Conservation (phyloP, 1,140 invertebrate species). For the Proales similis region DNA sequence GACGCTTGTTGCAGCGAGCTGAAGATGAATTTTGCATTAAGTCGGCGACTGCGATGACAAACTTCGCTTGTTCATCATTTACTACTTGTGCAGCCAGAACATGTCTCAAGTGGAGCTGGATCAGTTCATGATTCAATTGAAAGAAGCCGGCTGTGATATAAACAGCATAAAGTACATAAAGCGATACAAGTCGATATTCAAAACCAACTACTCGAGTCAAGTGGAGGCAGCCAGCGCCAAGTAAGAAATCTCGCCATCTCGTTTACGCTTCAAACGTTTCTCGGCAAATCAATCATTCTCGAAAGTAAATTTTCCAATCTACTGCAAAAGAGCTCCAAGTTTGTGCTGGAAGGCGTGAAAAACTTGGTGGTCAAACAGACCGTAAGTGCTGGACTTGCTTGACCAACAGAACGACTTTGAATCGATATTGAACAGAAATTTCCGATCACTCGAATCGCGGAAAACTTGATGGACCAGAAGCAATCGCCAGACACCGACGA, state of each 20-base stretch:
- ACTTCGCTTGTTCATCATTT: conserved; percentile 86
- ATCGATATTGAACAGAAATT: conserved; percentile 61
- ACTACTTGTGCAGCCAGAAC: conserved; percentile 72
- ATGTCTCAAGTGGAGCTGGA: conserved; percentile 74
- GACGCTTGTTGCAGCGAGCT: background rate
- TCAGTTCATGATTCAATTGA: conserved; percentile 69
- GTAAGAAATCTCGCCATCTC: conserved; percentile 60
- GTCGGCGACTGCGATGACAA: conserved; percentile 74
- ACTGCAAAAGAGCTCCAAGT: conserved; percentile 88
- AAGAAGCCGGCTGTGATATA: conserved; percentile 44
- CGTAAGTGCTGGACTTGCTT: conserved; percentile 57
- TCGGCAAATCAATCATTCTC: conserved; percentile 15
- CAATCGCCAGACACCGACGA: conserved; percentile 71
- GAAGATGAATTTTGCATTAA: background rate
- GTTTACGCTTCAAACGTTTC: background rate
- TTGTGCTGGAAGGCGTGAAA: conserved; percentile 99
- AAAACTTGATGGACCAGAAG: conserved; percentile 71
- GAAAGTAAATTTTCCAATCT: conserved; percentile 92
- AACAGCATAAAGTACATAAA: conserved; percentile 9
- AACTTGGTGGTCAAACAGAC: conserved; percentile 96
- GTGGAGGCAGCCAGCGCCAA: conserved; percentile 72
- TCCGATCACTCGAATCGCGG: conserved; percentile 80
- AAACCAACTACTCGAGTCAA: conserved; percentile 40
- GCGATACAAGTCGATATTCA: conserved; percentile 25
- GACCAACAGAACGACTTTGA: background rate